Conservation (phyloP, 2,888 invertebrate species). For the Lycophotia porphyrea region DNA sequence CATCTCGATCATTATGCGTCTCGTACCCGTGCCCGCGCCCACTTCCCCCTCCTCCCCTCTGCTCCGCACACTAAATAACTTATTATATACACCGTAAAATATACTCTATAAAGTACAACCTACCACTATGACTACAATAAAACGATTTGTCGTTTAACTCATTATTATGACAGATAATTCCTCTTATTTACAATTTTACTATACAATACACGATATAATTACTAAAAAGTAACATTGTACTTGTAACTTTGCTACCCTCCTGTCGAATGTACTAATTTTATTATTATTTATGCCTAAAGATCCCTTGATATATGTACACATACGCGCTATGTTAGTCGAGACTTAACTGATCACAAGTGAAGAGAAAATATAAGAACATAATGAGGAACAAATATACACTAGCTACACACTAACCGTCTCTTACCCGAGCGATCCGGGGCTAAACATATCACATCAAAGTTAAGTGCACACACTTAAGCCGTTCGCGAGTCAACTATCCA, state of each 20-base stretch:
- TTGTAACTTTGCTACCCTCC: conserved; percentile 86
- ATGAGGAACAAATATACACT: conserved; percentile 89
- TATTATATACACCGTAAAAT: conserved; percentile 85
- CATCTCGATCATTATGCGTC: conserved; percentile 42
- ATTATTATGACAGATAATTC: conserved; percentile 90
- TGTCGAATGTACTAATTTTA: conserved; percentile 85
- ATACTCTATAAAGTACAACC: conserved; percentile 86
- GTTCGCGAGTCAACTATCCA: conserved; percentile 79
- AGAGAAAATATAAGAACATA: conserved; percentile 81
- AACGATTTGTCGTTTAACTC: conserved; percentile 89
- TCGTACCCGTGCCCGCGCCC: conserved; percentile 17
- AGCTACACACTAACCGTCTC: conserved; percentile 85
- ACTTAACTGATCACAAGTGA: conserved; percentile 87
- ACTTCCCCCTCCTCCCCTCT: conserved; percentile 43
- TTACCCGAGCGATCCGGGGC: conserved; percentile 73
- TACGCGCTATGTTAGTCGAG: conserved; percentile 86
- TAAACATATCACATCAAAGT: conserved; percentile 85
- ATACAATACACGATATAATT: conserved; percentile 88
- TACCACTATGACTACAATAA: conserved; percentile 89
- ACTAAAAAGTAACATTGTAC: conserved; percentile 89
- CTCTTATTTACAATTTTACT: conserved; percentile 90
- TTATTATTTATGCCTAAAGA: conserved; percentile 75
- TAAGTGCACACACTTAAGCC: conserved; percentile 82
- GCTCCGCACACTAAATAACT: conserved; percentile 78
- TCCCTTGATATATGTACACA: conserved; percentile 83